These are phyloP conservation scores for Cardiocondyla obscurior DNA, from an alignment of 1,140 invertebrate genomes.

Conservation along the genomic window DNA sequence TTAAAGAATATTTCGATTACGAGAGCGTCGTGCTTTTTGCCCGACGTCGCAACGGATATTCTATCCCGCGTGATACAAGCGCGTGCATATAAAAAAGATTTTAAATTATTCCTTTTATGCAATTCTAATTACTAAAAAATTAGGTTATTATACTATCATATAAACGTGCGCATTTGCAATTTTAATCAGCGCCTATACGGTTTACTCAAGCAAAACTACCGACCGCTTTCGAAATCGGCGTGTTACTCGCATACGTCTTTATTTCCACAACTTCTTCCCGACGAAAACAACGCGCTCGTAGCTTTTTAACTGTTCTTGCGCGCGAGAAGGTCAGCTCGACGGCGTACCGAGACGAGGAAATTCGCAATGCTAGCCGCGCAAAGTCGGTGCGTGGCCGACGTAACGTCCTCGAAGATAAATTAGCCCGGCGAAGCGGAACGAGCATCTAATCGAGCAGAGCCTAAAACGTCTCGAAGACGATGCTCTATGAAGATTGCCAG, in stretches of 20 bases:
- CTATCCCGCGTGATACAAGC: not conserved
- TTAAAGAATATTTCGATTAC: not conserved
- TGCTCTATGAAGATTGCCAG: conserved; percentile 64
- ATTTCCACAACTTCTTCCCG: conserved; percentile 4
- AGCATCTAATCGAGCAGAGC: conserved; percentile 57
- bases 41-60: not conserved
- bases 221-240: not conserved
- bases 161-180: not conserved
- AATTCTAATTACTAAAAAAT: no score
- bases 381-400: conserved; percentile 5
- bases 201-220: conserved; percentile 34
- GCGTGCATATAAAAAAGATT: no score
- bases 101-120: no score
- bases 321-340: not conserved
- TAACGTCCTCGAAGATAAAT: conserved; percentile 66
- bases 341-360: conserved; percentile 33
- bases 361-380: conserved; percentile 41
- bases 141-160: no score
- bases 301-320: conserved; percentile 22
- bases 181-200: not conserved
- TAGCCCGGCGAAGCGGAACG: conserved; percentile 69
- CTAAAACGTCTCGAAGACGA: conserved; percentile 60
- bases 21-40: not conserved
- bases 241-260: conserved; percentile 30
- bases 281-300: conserved; percentile 23